These are phyloP conservation scores for Lasioglossum figueresi DNA, from an alignment of 2,888 invertebrate genomes.

Conservation along the genomic window DNA sequence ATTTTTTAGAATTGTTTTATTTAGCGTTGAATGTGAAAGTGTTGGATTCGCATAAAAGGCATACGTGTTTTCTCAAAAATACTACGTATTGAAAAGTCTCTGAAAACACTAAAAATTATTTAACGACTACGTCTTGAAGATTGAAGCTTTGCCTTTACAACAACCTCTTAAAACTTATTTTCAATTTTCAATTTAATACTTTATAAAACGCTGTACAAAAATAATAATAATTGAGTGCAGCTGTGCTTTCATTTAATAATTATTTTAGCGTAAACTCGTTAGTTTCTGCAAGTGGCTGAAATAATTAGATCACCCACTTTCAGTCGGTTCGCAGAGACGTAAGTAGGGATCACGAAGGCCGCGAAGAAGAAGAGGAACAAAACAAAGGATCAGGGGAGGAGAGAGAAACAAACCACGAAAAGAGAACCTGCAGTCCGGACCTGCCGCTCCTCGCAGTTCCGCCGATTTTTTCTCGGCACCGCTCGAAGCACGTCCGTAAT, in stretches of 20 bases:
- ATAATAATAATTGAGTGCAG: neutral
- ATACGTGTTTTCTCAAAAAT: no score
- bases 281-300: neutral
- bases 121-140: no score
- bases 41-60: no score
- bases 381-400: neutral
- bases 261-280: neutral
- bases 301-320: conserved; percentile 1
- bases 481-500: conserved; percentile 58
- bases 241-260: neutral
- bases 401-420: neutral
- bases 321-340: conserved; percentile 44
- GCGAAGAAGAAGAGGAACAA: conserved; percentile 32
- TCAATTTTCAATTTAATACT: neutral
- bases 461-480: conserved; percentile 45
- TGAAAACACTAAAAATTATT: no score
- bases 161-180: neutral
- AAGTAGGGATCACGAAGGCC: conserved; percentile 48
- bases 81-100: no score
- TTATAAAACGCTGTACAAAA: neutral
- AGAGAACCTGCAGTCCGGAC: conserved; percentile 29
- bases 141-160: no score
- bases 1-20: neutral
- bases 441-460: conserved; percentile 14
- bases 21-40: neutral